phyloP scores from a whole-genome alignment of 23 tunicate species.

The Ascidia mentula region DNA sequence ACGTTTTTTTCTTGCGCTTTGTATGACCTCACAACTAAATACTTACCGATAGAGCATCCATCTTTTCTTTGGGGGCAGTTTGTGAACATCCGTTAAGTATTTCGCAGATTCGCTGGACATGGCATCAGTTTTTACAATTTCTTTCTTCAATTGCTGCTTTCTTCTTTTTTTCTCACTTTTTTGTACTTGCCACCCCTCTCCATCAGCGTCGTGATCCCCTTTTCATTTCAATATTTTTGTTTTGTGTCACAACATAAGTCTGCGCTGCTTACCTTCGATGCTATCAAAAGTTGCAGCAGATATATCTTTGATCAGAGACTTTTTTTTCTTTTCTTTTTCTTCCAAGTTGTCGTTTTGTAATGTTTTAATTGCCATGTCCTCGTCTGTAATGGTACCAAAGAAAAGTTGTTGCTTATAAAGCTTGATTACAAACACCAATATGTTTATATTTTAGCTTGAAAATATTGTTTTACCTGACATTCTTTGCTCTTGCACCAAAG shows the following conservation, averaged over 20 bases:
- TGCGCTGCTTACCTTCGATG: neutral
- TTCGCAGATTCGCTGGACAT: conserved; percentile 37
- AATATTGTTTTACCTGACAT: no score
- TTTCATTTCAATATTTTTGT: neutral
- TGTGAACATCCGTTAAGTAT: conserved; percentile 16
- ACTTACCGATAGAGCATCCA: conserved; percentile 61
- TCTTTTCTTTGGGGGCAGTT: conserved; percentile 19
- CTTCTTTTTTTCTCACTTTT: conserved; percentile 18
- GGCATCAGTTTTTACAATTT: conserved; percentile 38
- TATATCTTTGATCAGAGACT: neutral
- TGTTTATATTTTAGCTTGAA: no score
- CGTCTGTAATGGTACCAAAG: no score
- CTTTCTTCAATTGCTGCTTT: conserved; percentile 18
- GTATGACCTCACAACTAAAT: no score
- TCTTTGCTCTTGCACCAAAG: conserved; percentile 59
- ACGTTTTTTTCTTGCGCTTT: neutral
- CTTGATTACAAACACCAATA: no score
- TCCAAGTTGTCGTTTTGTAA: neutral
- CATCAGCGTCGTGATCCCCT: neutral
- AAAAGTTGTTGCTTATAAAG: no score
- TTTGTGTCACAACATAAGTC: no score
- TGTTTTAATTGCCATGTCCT: no score
- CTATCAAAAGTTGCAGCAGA: conserved; percentile 8
- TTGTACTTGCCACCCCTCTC: conserved; percentile 37
- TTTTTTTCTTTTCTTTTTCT: conserved; percentile 14